Conservation (phyloP, 2,888 invertebrate species). For the Drosophila quinaria region DNA sequence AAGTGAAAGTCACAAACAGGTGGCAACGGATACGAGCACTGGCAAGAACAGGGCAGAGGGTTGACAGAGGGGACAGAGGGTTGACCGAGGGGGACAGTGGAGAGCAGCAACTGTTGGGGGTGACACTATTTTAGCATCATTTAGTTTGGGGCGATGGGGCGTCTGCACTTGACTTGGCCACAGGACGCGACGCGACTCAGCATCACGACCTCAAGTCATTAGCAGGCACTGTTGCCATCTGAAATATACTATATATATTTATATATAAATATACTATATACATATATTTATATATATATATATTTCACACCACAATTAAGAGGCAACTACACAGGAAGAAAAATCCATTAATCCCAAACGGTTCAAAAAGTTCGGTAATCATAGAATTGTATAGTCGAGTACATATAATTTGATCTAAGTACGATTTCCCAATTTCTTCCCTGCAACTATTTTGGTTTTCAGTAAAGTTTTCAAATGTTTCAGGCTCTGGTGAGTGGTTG, state of each 20-base stretch:
- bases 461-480: no score
- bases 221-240: constrained; percentile 8
- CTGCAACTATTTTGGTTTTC: no score
- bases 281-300: no score
- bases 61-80: no score
- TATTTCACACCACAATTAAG: neutral
- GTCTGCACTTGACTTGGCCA: constrained; percentile 49
- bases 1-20: constrained; percentile 38
- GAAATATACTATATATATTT: neutral
- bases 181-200: neutral
- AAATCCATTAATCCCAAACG: no score
- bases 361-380: no score
- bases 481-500: no score
- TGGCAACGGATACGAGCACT: neutral
- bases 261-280: no score
- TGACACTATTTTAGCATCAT: constrained; percentile 36
- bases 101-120: neutral
- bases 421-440: no score
- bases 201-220: constrained; percentile 13
- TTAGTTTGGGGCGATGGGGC: constrained; percentile 24
- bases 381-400: no score
- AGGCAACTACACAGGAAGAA: neutral
- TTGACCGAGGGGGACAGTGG: no score
- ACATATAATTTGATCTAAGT: no score
- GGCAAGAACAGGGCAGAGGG: neutral